Evolutionary conservation across 1,140 invertebrate genomes (phyloP).

Genomic region (Choristoneura fumiferana): DNA sequence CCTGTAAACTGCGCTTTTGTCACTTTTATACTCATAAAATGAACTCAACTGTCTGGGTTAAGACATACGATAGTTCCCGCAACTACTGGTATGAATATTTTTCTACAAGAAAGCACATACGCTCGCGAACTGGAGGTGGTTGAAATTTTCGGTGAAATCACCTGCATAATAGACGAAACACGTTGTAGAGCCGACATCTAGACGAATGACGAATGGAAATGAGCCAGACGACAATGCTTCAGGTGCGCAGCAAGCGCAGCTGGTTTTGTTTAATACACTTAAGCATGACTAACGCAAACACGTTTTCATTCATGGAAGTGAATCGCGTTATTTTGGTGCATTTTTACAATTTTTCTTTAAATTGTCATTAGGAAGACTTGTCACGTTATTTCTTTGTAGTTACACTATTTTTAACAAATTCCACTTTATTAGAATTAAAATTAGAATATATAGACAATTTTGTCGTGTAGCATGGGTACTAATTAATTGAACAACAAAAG

Average conservation of each 20-base stretch:
- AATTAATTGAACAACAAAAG: no score
- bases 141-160: background rate
- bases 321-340: no score
- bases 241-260: background rate
- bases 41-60: background rate
- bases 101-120: background rate
- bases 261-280: conserved; percentile 18
- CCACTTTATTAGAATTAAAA: no score
- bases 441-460: no score
- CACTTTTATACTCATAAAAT: background rate
- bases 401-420: no score
- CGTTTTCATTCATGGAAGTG: conserved; percentile 10
- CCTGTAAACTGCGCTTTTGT: background rate
- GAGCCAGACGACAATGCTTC: conserved; percentile 12
- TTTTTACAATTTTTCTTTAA: no score
- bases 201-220: conserved; percentile 4
- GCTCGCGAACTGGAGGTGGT: background rate
- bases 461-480: no score
- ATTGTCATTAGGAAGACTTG: no score
- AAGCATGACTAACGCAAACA: conserved; percentile 4
- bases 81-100: no score
- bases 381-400: no score
- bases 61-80: no score
- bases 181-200: background rate
- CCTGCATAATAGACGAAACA: conserved; percentile 13